Base-by-base conservation (phyloP, 2,888 invertebrate genomes). In the Carpatolechia fugitivella region DNA sequence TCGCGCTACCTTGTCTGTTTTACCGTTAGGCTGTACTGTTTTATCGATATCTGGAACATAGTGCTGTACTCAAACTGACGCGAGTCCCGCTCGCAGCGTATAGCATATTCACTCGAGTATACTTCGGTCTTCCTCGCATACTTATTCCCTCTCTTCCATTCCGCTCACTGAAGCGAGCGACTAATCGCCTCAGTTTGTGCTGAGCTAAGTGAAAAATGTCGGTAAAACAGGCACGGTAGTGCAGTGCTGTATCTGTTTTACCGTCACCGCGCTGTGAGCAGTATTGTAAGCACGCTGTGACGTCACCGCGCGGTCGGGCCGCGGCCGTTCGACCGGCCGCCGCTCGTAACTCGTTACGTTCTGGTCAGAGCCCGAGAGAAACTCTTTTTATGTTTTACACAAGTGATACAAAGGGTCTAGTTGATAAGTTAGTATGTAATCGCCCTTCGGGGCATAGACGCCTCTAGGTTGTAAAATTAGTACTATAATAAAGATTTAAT, bases 401-500 rank as follows among this genome's bases (percentile, higher is more conserved):
- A 65, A 71, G 74, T 72, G 75, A 72, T 74, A 72, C 73, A 66
- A 76, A 82, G 78, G 84, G 84, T 78, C 71, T 68, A 76, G 79
- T 78, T 65, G 63, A 61, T 88, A 88, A 88, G 85, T 77, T 85
- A 85, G 87, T 60, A 50, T 76, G 78, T 85, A 82, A 79, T 61
- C 51, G 57, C 69, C 72, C 77, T 72, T 60, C 64, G 67, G 80
- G 74, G 77, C 75, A 56, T 72, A 72, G 73, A 70, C 76, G 84
- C 85, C 82, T 83, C 77, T 87, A 86, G 85, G 74, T 76, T 85
- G 80, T 85, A 86, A 84, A 79, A 77, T 75, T 85, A 86, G 82
- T 75, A 86, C 88, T 86, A n/a, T n/a, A 88, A 89, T 87, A 88
- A 88, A 89, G 85, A 72, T 83, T 78, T 81, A 80, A 84, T 77